These are phyloP conservation scores for Thymelicus lineola DNA, from an alignment of 2,888 invertebrate species.

Conservation along the genomic window DNA sequence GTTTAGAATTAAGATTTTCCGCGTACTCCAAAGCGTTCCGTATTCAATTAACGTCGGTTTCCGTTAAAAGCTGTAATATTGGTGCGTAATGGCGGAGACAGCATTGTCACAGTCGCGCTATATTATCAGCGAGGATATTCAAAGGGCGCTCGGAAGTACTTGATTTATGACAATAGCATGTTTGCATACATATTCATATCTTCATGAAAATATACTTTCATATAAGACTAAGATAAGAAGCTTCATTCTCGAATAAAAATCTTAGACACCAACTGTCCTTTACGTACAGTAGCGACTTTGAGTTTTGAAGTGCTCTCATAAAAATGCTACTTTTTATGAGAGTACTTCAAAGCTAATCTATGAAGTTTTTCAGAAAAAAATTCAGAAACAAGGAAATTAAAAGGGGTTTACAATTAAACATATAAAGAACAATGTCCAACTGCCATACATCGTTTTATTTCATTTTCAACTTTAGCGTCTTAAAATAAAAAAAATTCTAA, in stretches of 20 bases:
- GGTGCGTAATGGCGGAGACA: slow-evolving; percentile 11
- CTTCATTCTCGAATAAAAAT: not conserved
- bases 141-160: slow-evolving; percentile 78
- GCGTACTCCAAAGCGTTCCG: not conserved
- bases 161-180: slow-evolving; percentile 76
- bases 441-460: no score
- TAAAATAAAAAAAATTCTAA: no score
- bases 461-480: no score
- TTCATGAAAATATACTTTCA: slow-evolving; percentile 74
- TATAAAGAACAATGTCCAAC: no score
- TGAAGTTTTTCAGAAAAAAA: no score
- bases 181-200: slow-evolving; percentile 76
- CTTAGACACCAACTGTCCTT: no score
- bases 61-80: slow-evolving; percentile 14
- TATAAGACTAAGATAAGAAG: slow-evolving; percentile 46
- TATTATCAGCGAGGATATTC: slow-evolving; percentile 77
- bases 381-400: no score
- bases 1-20: not conserved
- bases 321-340: no score
- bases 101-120: slow-evolving; percentile 76
- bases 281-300: no score
- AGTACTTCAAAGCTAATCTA: no score
- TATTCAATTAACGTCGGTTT: slow-evolving; percentile 4
- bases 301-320: no score
- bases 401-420: no score